A percentile compares a stretch with the other conserved stretches of the same genome.
phyloP scores from a whole-genome alignment of 2,888 invertebrate genomes.

The Sphaerophoria taeniata region DNA sequence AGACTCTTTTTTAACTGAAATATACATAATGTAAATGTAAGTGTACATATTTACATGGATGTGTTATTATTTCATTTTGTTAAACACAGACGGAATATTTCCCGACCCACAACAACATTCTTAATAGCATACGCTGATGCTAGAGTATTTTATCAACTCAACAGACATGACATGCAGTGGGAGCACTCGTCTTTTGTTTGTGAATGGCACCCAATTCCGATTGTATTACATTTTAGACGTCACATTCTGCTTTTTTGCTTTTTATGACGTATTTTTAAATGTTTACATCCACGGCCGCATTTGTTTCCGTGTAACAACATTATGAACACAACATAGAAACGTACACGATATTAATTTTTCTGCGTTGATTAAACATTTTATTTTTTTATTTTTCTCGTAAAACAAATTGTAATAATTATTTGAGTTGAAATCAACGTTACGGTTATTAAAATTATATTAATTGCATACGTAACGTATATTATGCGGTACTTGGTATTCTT shows the following conservation, averaged over 20 bases:
- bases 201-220: slow-evolving; percentile 13
- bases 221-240: slow-evolving; percentile 16
- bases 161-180: background rate
- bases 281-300: background rate
- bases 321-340: too few relatives aligned
- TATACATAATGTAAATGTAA: background rate
- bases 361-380: too few relatives aligned
- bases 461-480: too few relatives aligned
- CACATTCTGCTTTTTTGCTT: background rate
- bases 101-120: slow-evolving; percentile 12
- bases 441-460: too few relatives aligned
- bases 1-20: background rate
- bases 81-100: background rate
- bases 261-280: slow-evolving; percentile 3
- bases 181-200: slow-evolving; percentile 38
- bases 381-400: too few relatives aligned
- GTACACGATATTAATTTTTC: too few relatives aligned
- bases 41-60: background rate
- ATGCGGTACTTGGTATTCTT: too few relatives aligned
- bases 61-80: background rate
- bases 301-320: background rate
- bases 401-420: too few relatives aligned
- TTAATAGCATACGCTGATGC: background rate
- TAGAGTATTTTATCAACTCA: background rate
- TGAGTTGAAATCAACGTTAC: too few relatives aligned